Evolutionary conservation across 1,140 invertebrate genomes (phyloP).

Genomic region (Drosophila micromelanica): DNA sequence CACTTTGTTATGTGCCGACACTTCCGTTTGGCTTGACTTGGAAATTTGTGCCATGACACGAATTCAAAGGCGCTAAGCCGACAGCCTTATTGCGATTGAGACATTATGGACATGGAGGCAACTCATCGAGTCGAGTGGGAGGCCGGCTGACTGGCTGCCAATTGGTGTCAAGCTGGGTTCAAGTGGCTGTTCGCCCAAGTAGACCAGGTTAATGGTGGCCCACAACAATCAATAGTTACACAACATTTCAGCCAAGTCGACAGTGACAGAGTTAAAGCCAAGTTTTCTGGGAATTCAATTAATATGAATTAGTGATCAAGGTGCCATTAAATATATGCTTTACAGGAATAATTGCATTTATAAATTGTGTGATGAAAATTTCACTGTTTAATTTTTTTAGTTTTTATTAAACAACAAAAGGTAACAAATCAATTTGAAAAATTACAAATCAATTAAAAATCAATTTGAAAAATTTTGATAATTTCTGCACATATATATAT

Average conservation of each 20-base stretch:
- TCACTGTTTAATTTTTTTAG: no score
- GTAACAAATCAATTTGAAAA: no score
- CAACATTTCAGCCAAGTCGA: constrained; percentile 9
- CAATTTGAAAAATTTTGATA: no score
- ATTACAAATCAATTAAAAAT: no score
- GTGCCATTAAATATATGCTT: no score
- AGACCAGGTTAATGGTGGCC: constrained; percentile 53
- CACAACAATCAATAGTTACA: constrained; percentile 47
- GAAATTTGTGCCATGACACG: constrained; percentile 55
- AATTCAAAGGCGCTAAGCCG: constrained; percentile 43
- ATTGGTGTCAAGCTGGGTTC: constrained; percentile 55
- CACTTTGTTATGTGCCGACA: constrained; percentile 56
- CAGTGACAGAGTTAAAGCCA: constrained; percentile 27
- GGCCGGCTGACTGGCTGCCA: constrained; percentile 25
- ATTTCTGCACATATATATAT: no score
- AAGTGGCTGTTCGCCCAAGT: constrained; percentile 49
- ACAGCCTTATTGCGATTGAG: constrained; percentile 52
- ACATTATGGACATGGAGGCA: constrained; percentile 42
- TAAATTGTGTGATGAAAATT: no score
- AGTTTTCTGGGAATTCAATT: constrained; percentile 7
- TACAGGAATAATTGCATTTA: no score
- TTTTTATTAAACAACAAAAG: no score
- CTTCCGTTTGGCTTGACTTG: constrained; percentile 52
- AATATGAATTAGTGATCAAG: no score
- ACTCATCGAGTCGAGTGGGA: constrained; percentile 47